Evolutionary conservation across 2,113 vertebrate genomes (phyloP).

Genomic region (Saguinus midas): DNA sequence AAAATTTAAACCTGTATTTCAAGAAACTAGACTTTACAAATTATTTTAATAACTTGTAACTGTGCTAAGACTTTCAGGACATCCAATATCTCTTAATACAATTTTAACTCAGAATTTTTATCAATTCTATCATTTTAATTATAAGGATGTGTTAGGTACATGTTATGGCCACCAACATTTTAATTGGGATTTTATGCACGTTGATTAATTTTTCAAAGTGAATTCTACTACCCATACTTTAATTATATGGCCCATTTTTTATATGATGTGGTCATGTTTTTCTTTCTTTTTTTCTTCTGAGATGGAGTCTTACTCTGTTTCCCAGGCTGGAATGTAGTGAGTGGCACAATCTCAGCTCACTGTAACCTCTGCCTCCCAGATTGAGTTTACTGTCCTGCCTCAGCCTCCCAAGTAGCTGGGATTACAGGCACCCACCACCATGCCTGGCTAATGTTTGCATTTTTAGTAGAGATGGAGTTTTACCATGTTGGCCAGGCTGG

Average conservation of each 20-base stretch:
- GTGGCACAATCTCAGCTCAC: too few relatives aligned
- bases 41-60: background rate
- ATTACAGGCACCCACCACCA: too few relatives aligned
- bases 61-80: background rate
- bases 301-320: too few relatives aligned
- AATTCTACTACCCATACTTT: background rate
- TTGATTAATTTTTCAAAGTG: background rate
- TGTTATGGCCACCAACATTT: background rate
- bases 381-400: too few relatives aligned
- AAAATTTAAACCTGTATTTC: background rate
- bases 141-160: background rate
- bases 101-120: constrained; percentile 1
- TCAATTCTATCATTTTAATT: constrained; percentile 12
- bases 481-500: too few relatives aligned
- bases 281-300: background rate
- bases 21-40: background rate
- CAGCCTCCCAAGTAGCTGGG: too few relatives aligned
- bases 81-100: background rate
- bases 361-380: too few relatives aligned
- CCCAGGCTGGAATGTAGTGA: too few relatives aligned
- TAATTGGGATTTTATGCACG: background rate
- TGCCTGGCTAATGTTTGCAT: too few relatives aligned
- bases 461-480: too few relatives aligned
- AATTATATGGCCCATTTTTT: background rate
- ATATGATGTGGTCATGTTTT: background rate